These are phyloP conservation scores for Erebia aethiops DNA, from an alignment of 2,888 invertebrate species.

Conservation along the genomic window DNA sequence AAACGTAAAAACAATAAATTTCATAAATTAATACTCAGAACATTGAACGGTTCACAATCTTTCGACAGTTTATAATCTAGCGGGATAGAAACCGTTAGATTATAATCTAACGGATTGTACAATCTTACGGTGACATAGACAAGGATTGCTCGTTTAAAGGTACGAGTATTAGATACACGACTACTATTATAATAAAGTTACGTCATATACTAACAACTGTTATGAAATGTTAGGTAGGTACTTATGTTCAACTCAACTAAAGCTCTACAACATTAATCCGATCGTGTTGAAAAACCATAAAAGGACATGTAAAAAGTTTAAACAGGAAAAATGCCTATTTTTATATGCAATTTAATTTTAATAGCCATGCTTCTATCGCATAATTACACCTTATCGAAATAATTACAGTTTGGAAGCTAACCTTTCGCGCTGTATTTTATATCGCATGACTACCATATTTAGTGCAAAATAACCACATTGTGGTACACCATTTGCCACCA, in stretches of 20 bases:
- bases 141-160: too few species aligned
- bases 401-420: conserved; percentile 11
- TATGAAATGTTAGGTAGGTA: too few species aligned
- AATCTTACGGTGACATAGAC: too few species aligned
- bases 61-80: too few species aligned
- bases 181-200: not conserved
- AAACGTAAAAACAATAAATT: too few species aligned
- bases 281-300: not conserved
- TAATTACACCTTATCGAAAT: conserved; percentile 6
- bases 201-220: too few species aligned
- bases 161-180: too few species aligned
- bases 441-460: not conserved
- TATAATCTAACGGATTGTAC: too few species aligned
- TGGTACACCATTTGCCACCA: conserved; percentile 1
- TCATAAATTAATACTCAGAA: too few species aligned
- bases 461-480: conserved; percentile 9
- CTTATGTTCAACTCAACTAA: not conserved
- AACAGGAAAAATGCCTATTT: not conserved
- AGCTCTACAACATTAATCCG: not conserved
- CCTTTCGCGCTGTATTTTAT: not conserved
- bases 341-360: not conserved
- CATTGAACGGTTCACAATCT: too few species aligned
- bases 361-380: not conserved
- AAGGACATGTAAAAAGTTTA: not conserved
- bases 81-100: too few species aligned